Conservation (phyloP, 2,888 invertebrate species). For the Eugnorisma glareosa region DNA sequence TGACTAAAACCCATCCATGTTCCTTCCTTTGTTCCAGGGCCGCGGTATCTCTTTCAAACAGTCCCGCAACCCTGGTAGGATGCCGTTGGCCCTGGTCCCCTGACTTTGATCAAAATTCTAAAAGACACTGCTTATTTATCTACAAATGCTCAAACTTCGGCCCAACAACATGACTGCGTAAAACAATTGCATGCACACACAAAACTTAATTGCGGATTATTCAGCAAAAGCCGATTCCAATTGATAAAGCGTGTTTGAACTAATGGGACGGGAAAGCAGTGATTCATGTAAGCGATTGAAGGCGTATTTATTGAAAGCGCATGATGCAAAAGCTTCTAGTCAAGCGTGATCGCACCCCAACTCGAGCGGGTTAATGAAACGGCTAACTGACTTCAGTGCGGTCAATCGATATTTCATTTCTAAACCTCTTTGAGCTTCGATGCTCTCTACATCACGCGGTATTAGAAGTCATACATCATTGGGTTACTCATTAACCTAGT, state of each 20-base stretch:
- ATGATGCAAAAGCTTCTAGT: constrained; percentile 83
- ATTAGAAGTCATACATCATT: constrained; percentile 30
- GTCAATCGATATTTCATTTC: constrained; percentile 83
- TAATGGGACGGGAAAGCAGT: constrained; percentile 75
- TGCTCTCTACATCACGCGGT: constrained; percentile 47
- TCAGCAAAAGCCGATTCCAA: constrained; percentile 38
- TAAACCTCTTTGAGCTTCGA: constrained; percentile 71
- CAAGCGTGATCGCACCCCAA: constrained; percentile 77
- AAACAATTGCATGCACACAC: constrained; percentile 34
- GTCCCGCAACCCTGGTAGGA: no score
- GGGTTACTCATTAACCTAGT: constrained; percentile 18
- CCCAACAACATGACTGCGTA: constrained; percentile 3
- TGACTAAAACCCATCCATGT: no score
- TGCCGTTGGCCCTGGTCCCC: no score
- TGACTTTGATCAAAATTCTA: background rate
- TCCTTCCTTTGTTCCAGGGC: no score
- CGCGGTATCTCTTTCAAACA: no score
- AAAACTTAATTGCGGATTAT: constrained; percentile 28
- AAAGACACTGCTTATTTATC: constrained; percentile 6
- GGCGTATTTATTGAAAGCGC: constrained; percentile 81
- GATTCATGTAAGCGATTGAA: constrained; percentile 84
- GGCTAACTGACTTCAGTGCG: constrained; percentile 80
- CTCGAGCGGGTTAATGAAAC: constrained; percentile 76
- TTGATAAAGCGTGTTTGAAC: constrained; percentile 42
- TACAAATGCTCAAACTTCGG: background rate